Percentiles rank a stretch among this genome's conserved stretches.
Conservation (phyloP, 2,797 vertebrate genomes). For the Ctenochaetus hawaiiensis region DNA sequence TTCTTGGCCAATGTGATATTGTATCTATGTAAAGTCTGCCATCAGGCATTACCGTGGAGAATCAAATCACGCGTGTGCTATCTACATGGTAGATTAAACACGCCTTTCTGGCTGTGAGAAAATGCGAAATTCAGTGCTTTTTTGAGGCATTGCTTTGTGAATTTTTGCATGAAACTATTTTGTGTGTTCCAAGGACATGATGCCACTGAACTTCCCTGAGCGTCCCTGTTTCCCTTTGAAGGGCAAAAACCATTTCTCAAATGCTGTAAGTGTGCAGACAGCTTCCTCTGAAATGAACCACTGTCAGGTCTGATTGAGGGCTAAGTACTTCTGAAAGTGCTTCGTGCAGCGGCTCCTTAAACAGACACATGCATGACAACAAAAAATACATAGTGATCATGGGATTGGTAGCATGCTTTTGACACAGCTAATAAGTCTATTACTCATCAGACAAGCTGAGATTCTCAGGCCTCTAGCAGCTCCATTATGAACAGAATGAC, state of each 20-base stretch:
- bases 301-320: conserved; percentile 35
- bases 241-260: background rate
- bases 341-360: conserved; percentile 21
- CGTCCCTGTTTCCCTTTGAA: background rate
- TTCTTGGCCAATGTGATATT: conserved; percentile 46
- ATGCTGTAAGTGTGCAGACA: background rate
- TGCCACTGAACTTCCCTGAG: background rate
- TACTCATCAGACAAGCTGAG: conserved; percentile 70
- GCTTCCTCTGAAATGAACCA: conserved; percentile 5
- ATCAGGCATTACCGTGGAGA: conserved; percentile 21
- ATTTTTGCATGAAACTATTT: background rate
- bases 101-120: conserved; percentile 11
- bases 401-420: conserved; percentile 67
- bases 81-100: conserved; percentile 37
- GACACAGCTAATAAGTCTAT: conserved; percentile 69
- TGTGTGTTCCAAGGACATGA: background rate
- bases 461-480: conserved; percentile 76
- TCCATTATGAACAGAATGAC: conserved; percentile 73
- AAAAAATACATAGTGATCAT: conserved; percentile 66
- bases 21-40: conserved; percentile 12
- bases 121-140: background rate
- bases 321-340: conserved; percentile 32
- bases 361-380: conserved; percentile 54
- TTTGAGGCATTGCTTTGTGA: background rate
- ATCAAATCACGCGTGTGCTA: conserved; percentile 24